Percentiles rank a stretch among this genome's conserved stretches.
Evolutionary conservation across 2,888 invertebrate genomes (phyloP).

Genomic region (Luperina testacea): DNA sequence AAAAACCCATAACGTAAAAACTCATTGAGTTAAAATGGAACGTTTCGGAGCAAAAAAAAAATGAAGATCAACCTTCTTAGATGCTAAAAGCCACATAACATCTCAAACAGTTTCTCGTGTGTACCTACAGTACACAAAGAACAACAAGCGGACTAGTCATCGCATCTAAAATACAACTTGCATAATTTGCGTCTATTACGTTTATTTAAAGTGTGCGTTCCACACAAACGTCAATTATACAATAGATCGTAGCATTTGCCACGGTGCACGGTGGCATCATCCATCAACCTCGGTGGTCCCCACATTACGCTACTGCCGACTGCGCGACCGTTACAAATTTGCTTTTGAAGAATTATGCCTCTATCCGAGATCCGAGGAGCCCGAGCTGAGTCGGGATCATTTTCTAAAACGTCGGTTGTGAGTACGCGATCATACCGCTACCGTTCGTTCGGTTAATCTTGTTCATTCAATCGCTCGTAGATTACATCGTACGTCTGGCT

Average conservation of each 20-base stretch:
- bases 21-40: slow-evolving; percentile 1
- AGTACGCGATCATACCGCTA: slow-evolving; percentile 66
- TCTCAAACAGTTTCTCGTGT: slow-evolving; percentile 27
- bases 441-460: slow-evolving; percentile 69
- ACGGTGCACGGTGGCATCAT: slow-evolving; percentile 74
- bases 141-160: slow-evolving; percentile 42
- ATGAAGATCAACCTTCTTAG: not conserved
- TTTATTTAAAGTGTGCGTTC: slow-evolving; percentile 62
- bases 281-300: slow-evolving; percentile 80
- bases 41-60: not conserved
- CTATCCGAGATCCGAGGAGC: slow-evolving; percentile 47
- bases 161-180: slow-evolving; percentile 52
- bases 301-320: slow-evolving; percentile 67
- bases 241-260: slow-evolving; percentile 74
- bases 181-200: slow-evolving; percentile 55
- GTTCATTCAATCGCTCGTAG: slow-evolving; percentile 65
- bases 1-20: slow-evolving; percentile 15
- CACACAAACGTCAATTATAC: slow-evolving; percentile 70
- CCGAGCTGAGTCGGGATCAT: slow-evolving; percentile 64
- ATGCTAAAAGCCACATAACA: slow-evolving; percentile 9
- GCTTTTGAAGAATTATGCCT: slow-evolving; percentile 77
- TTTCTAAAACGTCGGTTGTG: slow-evolving; percentile 74
- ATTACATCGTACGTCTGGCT: slow-evolving; percentile 63
- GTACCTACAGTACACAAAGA: slow-evolving; percentile 31
- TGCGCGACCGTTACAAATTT: slow-evolving; percentile 78